Evolutionary conservation across 2,888 invertebrate genomes (phyloP).

Genomic region (Nudaria mundana): DNA sequence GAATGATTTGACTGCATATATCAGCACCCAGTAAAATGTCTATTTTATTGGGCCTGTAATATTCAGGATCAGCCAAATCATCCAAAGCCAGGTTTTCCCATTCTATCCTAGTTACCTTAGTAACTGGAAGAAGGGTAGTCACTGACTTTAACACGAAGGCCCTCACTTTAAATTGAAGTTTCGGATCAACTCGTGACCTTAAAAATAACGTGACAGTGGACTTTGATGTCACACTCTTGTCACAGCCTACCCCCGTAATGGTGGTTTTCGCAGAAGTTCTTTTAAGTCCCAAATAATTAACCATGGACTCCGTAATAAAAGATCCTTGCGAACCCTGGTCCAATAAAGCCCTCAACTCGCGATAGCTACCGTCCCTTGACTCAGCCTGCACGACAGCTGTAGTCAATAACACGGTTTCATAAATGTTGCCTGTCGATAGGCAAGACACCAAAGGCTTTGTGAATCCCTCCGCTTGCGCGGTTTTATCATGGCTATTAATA

Average conservation of each 20-base stretch:
- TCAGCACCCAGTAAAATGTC: too few species aligned
- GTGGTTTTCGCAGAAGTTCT: not conserved
- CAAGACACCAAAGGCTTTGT: too few species aligned
- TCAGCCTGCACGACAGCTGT: constrained; percentile 9
- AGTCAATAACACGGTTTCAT: too few species aligned
- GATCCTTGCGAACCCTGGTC: constrained; percentile 10
- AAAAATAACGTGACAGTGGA: too few species aligned
- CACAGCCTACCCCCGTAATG: constrained; percentile 5
- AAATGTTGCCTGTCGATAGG: too few species aligned
- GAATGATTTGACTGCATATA: too few species aligned
- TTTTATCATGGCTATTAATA: too few species aligned
- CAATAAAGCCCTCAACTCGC: constrained; percentile 7
- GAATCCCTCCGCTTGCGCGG: too few species aligned
- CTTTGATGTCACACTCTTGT: too few species aligned
- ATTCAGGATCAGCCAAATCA: not conserved
- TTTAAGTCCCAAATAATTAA: constrained; percentile 4
- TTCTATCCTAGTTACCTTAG: not conserved
- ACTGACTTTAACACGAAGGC: constrained; percentile 6
- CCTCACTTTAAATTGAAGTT: too few species aligned
- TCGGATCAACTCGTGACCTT: constrained; percentile 3
- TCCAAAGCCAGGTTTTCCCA: not conserved
- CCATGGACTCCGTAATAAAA: constrained; percentile 5
- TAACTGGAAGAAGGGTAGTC: constrained; percentile 6
- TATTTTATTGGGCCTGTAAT: not conserved
- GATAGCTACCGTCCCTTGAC: constrained; percentile 4